Base-by-base conservation (phyloP, 2,113 vertebrate species). In the Pelecanus crispus region DNA sequence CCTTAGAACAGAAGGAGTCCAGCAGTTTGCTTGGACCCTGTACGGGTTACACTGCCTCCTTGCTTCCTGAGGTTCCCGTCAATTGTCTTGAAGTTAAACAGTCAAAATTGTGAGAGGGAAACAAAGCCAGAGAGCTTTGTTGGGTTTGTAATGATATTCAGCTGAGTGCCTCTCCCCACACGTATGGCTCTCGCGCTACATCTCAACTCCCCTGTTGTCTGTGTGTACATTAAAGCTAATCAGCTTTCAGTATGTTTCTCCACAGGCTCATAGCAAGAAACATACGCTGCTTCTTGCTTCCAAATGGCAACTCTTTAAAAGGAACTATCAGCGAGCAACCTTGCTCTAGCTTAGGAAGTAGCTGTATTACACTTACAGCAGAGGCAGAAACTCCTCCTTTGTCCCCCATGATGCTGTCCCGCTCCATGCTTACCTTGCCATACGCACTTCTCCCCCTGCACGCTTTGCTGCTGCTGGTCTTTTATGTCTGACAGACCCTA, bases 161-260 rank as follows among this genome's bases (percentile, higher is more conserved):
- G 3, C 42, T 29, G 20, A 67, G 17, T 0, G 0, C 6, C 7
- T 25, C 32, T 79, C 32, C 26, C 45, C 20, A 34, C 10, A 1
- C 0, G 2, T 4, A 11, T 0, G 4, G 8, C 10, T 47, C 26
- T 81, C 8, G 0, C 1, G 0, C 42, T 82, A 29, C 22, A 6
- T 81, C 47, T 89, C 32, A 40, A 25, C 40, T 84, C n/a, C 36
- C 25, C 34, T 6, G 7, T 53, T 62, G 65, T 44, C 81, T 83
- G 40, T 91, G 36, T 56, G 45, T 75, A 74, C 52, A 38, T 59
- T 81, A 63, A 84, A 73, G 17, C 6, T 74, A 65, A 85, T 71
- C 73, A 85, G 38, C 52, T 92, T 85, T 56, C 66, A 52, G 38
- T 11, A 36, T 52, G 73, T 85, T 94, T 92, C 74, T 88, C 72